These are phyloP conservation scores for Ancistrus triradiatus DNA, from an alignment of 2,113 vertebrate species.

Conservation along the genomic window DNA sequence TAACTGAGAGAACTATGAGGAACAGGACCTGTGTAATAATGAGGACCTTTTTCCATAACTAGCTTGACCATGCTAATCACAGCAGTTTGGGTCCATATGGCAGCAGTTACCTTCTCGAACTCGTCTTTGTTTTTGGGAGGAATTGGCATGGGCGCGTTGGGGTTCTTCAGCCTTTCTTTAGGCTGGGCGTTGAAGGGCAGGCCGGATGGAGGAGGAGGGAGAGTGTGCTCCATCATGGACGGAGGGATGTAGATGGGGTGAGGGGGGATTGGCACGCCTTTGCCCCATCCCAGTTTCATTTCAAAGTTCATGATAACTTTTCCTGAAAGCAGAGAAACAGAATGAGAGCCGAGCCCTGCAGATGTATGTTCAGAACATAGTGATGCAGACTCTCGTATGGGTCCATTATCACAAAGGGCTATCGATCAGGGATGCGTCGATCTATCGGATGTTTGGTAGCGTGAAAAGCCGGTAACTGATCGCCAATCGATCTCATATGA, in stretches of 20 bases:
- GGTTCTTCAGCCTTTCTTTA: constrained; percentile 94
- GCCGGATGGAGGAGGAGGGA: constrained; percentile 95
- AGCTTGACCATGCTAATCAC: constrained; percentile 17
- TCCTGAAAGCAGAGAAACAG: constrained; percentile 62
- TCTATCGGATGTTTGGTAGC: too few relatives aligned
- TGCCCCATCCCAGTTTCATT: constrained; percentile 99
- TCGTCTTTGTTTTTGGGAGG: constrained; percentile 99
- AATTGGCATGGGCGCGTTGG: constrained; percentile 87
- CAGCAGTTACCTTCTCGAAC: constrained; percentile 97
- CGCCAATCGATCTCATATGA: too few relatives aligned
- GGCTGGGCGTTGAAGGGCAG: constrained; percentile 98
- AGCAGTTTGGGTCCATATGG: constrained; percentile 17
- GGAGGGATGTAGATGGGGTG: constrained; percentile 99
- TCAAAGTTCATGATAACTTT: constrained; percentile 99
- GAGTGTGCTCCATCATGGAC: constrained; percentile 98
- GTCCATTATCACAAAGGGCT: too few relatives aligned
- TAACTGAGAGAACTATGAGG: background rate
- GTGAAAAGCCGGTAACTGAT: too few relatives aligned
- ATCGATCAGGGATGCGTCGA: too few relatives aligned
- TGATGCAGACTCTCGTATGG: too few relatives aligned
- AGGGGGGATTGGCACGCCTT: constrained; percentile 97
- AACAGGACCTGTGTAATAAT: too few relatives aligned
- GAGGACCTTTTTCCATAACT: too few relatives aligned
- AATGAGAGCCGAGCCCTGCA: background rate
- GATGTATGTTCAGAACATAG: too few relatives aligned